Base-by-base conservation (phyloP, 2,888 invertebrate species). In the Furcula furcula region DNA sequence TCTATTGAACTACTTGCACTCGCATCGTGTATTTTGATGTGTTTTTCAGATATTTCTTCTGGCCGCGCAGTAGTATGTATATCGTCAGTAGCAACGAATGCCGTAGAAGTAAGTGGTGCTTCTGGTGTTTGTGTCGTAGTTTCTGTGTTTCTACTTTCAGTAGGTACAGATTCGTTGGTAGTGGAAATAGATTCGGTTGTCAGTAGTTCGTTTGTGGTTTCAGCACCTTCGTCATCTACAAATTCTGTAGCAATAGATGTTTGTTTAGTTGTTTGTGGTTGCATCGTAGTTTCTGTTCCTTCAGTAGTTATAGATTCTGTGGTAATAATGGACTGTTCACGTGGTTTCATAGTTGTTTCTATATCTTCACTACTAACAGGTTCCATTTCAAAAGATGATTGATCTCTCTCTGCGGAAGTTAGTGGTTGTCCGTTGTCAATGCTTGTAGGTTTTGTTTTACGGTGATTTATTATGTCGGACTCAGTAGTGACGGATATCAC, bases 241-340 rank as follows among this genome's bases (percentile, higher is more conserved):
- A n/a, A 19, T 11, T 35, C 32, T 13, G 41, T 22, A 13, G 34
- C 40, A 10, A 43, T 47, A 3, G 37, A 23, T n/a, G 33, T 19
- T 7, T 25, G 4, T 11, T 25, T 2, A 7, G 25, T 25, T 6
- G 25, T 25, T 13, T 11, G 6, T 2, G 25, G 19, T 41, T 29
- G 11, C 38, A 9, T 5, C 3, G 19, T 33, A 22, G 32, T 19
- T 19, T 16, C 27, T 7, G 29, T 26, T 14, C 21, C 30, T 27
- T 21, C 25, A 5, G 23, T 23, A 1, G 23, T 23, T 13, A 9
- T 23, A 4, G 12, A 4, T 13, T 23, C 11, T 15, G 20, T 25
- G 12, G 36, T 40, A 2, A 40, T 31, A 6, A 32, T 27, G 10
- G 29, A 11, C 7, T 28, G n/a, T n/a, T n/a, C n/a, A n/a, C n/a